Evolutionary conservation across 2,888 invertebrate species (phyloP), one percentile per base, ranked within the genome.

Genomic region (Lasioglossum zephyrum): DNA sequence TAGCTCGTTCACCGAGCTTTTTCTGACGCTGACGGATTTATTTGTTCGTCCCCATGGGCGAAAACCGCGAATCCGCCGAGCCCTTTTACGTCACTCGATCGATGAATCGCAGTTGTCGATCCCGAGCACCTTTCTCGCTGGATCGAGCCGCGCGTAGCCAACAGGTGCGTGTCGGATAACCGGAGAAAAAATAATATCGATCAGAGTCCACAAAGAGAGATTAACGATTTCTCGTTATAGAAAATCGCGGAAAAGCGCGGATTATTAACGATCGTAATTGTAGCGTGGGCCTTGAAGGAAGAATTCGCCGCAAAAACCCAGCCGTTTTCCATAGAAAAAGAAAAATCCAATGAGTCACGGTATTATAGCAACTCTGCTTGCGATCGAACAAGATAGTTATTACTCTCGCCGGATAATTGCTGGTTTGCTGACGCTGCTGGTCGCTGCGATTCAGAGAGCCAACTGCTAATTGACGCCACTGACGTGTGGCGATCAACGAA

Each of bases 241-340:
- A 41, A 41, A 84, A 74, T 41, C 36, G 9, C n/a, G 47, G 39
- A 13, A 87, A 85, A 79, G 31, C 76, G 75, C 72, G 73, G 47
- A 44, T 85, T 82, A 85, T 82, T 82, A 74, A 84, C 47, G 77
- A 82, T 66, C 39, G 47, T 80, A 70, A 83, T 81, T 13, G 57
- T 77, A 57, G 36, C 11, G 16, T 36, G 31, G 69, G 18, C 89
- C 85, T 88, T 82, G 82, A 44, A 11, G 63, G 49, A 70, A 79
- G 79, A 79, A 41, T 69, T 60, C 53, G 73, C 13, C 31, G 41
- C 66, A 72, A 41, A 73, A n/a, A 77, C 36, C 9, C 8, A 47
- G 41, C 47, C 57, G 74, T 63, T 77, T 83, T 74, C 80, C 22
- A 13, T 16, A 57, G 18, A n/a, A 63, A 72, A 76, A 60, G 69